Conservation (phyloP, 2,888 invertebrate genomes). For the Lycia hirtaria region DNA sequence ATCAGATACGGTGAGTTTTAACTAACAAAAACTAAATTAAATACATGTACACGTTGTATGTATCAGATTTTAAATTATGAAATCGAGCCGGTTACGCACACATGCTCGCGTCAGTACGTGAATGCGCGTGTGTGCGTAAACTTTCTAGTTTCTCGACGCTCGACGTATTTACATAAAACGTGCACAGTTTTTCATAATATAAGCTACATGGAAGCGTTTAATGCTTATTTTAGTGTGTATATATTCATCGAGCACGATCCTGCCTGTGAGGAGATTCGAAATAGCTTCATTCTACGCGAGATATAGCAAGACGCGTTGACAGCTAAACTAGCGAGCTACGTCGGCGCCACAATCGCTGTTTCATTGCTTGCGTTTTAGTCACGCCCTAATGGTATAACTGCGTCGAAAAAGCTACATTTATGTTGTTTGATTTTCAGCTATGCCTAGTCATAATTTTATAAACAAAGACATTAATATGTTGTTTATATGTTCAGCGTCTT, state of each 20-base stretch:
- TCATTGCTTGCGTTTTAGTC: slow-evolving; percentile 43
- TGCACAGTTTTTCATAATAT: slow-evolving; percentile 84
- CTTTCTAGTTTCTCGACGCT: slow-evolving; percentile 84
- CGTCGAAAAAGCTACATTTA: slow-evolving; percentile 20
- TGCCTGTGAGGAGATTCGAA: slow-evolving; percentile 66
- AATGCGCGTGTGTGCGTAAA: slow-evolving; percentile 68
- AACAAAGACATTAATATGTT: slow-evolving; percentile 3
- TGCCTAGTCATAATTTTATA: not conserved
- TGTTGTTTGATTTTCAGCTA: slow-evolving; percentile 21
- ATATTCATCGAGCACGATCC: slow-evolving; percentile 72
- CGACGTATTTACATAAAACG: slow-evolving; percentile 82
- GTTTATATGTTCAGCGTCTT: slow-evolving; percentile 20
- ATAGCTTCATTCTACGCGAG: slow-evolving; percentile 63
- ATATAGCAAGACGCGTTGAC: slow-evolving; percentile 6
- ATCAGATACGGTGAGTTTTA: slow-evolving; percentile 74
- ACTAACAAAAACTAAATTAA: slow-evolving; percentile 22
- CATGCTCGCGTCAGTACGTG: slow-evolving; percentile 45
- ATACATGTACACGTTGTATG: slow-evolving; percentile 40
- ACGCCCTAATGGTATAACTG: slow-evolving; percentile 24
- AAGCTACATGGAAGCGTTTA: slow-evolving; percentile 75
- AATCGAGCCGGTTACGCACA: slow-evolving; percentile 64
- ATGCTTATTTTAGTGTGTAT: slow-evolving; percentile 69
- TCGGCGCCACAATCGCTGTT: slow-evolving; percentile 39
- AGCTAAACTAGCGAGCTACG: slow-evolving; percentile 35
- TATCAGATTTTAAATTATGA: slow-evolving; percentile 67